A percentile compares a stretch with the other conserved stretches of the same genome.
These are phyloP conservation scores for Cyclopterus lumpus DNA, from an alignment of 2,797 vertebrate species.

Conservation along the genomic window DNA sequence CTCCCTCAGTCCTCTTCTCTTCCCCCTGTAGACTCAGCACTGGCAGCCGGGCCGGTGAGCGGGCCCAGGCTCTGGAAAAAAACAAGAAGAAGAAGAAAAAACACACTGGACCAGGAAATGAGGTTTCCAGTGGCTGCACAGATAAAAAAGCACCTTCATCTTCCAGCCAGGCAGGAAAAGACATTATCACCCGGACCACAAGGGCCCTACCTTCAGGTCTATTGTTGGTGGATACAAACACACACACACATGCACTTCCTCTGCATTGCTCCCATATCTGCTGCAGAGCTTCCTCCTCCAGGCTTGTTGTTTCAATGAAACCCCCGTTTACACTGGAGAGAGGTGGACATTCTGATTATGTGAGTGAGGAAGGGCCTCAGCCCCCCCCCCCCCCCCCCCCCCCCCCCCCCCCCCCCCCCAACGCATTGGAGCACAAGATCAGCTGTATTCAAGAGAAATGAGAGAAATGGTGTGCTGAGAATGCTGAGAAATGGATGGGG, in stretches of 20 bases:
- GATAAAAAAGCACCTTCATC: conserved; percentile 64
- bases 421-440: neutral
- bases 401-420: no score
- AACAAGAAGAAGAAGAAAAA: conserved; percentile 14
- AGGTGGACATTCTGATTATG: conserved; percentile 22
- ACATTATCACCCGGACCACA: conserved; percentile 67
- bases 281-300: conserved; percentile 25
- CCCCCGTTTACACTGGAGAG: conserved; percentile 29
- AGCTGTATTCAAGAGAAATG: neutral
- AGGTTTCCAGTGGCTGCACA: conserved; percentile 73
- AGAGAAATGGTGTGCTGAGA: no score
- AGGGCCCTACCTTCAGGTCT: conserved; percentile 50
- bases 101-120: conserved; percentile 68
- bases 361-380: conserved; percentile 31
- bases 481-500: conserved; percentile 16
- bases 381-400: no score
- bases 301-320: conserved; percentile 23
- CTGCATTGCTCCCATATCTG: conserved; percentile 30
- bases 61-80: conserved; percentile 54
- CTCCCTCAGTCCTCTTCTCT: conserved; percentile 4
- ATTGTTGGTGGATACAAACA: conserved; percentile 40
- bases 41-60: conserved; percentile 37
- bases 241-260: conserved; percentile 18
- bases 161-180: conserved; percentile 67
- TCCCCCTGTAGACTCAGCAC: conserved; percentile 37